These are phyloP conservation scores for Pammene fasciana DNA, from an alignment of 2,888 invertebrate species.

Conservation along the genomic window DNA sequence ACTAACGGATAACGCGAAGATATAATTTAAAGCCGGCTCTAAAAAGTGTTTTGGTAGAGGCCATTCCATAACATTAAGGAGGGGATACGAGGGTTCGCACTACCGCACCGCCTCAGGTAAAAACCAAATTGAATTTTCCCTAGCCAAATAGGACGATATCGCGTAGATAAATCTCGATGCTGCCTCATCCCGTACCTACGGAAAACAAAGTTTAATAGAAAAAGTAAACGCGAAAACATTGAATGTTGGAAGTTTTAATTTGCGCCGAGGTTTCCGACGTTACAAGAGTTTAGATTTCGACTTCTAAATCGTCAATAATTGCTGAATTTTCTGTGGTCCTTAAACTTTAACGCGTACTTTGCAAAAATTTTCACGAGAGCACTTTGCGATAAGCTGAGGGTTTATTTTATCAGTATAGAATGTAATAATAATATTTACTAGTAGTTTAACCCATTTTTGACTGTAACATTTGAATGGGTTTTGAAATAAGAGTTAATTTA, in stretches of 20 bases:
- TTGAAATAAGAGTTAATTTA: no score
- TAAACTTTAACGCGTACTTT: background rate
- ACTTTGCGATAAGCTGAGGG: background rate
- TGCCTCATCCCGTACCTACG: slow-evolving; percentile 71
- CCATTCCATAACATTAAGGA: slow-evolving; percentile 68
- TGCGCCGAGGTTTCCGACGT: slow-evolving; percentile 54
- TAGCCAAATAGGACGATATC: slow-evolving; percentile 77
- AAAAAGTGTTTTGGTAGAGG: slow-evolving; percentile 62
- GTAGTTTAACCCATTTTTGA: no score
- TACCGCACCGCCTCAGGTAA: slow-evolving; percentile 76
- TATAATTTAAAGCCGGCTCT: slow-evolving; percentile 54
- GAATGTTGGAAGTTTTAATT: slow-evolving; percentile 74
- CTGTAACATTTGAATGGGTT: no score
- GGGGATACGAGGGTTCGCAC: slow-evolving; percentile 69
- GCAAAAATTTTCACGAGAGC: background rate
- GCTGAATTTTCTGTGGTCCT: slow-evolving; percentile 40
- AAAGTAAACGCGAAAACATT: slow-evolving; percentile 71
- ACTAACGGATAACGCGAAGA: slow-evolving; percentile 35
- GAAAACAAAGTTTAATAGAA: slow-evolving; percentile 80
- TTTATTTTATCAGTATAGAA: background rate
- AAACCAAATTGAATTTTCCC: slow-evolving; percentile 81
- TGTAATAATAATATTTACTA: no score
- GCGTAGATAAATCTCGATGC: slow-evolving; percentile 78
- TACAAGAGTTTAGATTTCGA: slow-evolving; percentile 49
- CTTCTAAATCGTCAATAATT: slow-evolving; percentile 53